A percentile compares a stretch with the other conserved stretches of the same genome.
These are phyloP conservation scores for Callospermophilus lateralis DNA, from an alignment of 2,113 vertebrate genomes.

Conservation along the genomic window DNA sequence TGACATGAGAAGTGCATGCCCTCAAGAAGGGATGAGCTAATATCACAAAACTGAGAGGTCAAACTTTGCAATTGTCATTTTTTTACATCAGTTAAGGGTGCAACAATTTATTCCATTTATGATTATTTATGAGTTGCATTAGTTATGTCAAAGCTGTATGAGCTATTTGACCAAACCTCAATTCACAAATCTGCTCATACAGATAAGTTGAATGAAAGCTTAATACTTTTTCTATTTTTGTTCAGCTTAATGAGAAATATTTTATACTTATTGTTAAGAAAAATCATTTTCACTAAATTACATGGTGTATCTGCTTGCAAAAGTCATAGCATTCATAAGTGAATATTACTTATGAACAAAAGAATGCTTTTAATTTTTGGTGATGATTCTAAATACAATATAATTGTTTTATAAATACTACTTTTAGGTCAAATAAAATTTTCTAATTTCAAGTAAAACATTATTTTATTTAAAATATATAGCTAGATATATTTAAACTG, in stretches of 20 bases:
- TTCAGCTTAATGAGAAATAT: not conserved
- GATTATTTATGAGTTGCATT: not conserved
- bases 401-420: not conserved
- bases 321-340: not conserved
- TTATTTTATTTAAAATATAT: not conserved
- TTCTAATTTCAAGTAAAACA: not conserved
- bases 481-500: not conserved
- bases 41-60: not conserved
- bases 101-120: too few relatives aligned
- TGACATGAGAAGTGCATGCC: not conserved
- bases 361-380: not conserved
- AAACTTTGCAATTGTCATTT: not conserved
- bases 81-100: too few relatives aligned
- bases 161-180: not conserved
- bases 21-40: not conserved
- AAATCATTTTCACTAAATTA: not conserved
- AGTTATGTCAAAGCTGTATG: not conserved
- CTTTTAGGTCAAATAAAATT: not conserved
- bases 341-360: not conserved
- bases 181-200: not conserved
- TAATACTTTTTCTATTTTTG: not conserved
- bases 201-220: not conserved
- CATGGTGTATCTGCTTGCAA: not conserved
- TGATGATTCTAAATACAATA: not conserved
- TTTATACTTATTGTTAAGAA: not conserved